Evolutionary conservation across 2,113 vertebrate genomes (phyloP).

Genomic region (Sigmodon hispidus): DNA sequence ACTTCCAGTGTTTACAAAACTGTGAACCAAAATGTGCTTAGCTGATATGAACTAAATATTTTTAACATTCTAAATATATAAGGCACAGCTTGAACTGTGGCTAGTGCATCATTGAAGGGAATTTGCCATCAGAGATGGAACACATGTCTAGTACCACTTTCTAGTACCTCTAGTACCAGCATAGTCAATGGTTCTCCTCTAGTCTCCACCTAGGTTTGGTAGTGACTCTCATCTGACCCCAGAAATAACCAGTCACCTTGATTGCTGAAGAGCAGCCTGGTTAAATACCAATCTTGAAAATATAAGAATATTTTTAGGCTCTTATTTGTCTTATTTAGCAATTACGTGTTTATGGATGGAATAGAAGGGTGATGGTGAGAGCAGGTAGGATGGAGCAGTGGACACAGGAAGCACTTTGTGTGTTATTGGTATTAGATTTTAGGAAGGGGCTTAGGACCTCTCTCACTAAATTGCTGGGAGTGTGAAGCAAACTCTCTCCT

Average conservation of each 20-base stretch:
- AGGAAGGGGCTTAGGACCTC: background rate
- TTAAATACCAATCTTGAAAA: background rate
- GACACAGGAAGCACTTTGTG: background rate
- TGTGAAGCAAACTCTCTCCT: background rate
- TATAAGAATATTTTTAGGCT: background rate
- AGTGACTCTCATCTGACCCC: background rate
- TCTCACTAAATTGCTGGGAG: background rate
- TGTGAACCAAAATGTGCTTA: background rate
- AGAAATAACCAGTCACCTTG: accelerated
- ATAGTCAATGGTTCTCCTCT: accelerated
- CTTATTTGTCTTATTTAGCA: background rate
- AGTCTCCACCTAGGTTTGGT: background rate
- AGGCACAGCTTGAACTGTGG: background rate
- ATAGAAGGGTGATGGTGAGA: background rate
- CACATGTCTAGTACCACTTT: too few species aligned
- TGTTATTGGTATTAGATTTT: background rate
- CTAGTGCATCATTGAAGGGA: background rate
- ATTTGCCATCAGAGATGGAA: background rate
- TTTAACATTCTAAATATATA: background rate
- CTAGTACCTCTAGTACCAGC: accelerated
- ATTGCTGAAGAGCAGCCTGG: background rate
- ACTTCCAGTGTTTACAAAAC: background rate
- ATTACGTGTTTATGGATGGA: background rate
- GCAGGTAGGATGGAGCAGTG: background rate
- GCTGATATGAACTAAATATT: background rate